Base-by-base conservation (phyloP, 2,797 vertebrate genomes). In the Pygocentrus nattereri region DNA sequence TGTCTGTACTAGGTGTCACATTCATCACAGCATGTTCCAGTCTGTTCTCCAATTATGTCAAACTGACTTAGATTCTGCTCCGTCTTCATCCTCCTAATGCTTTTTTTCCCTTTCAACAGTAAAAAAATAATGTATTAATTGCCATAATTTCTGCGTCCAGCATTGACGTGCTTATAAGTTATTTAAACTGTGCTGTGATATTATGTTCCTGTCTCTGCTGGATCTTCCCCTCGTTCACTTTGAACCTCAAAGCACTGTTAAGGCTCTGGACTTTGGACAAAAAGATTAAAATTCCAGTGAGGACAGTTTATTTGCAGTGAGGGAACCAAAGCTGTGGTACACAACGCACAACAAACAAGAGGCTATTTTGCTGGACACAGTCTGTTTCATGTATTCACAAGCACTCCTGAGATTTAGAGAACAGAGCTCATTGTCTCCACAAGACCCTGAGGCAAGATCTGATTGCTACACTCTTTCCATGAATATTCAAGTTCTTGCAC, bases 201-300 rank as follows among this genome's bases (percentile, higher is more conserved):
- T 49, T 41, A 52, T 16, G 59, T 56, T 65, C 34, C n/a, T 73
- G 54, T 41, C 38, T 68, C 50, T 19, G 21, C 38, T 59, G 68
- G 27, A 74, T 58, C 30, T 77, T 79, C 71, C 61, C 38, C 5
- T 64, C 31, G 79, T 74, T 82, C 30, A 85, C 78, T 82, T 73
- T 78, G 19, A 82, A 79, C 81, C 85, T 83, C 65, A 87, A 71
- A 80, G 89, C 19, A 19, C 56, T 84, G 85, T 72, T 77, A 87
- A 88, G 1, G 87, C 86, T 27, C 82, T 87, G 90, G 90, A 93
- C 91, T 92, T 90, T 92, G 88, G 88, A 91, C 88, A 89, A 90
- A n/a, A 90, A 91, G 93, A 93, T 93, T 92, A 91, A 91, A 90
- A 94, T 94, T 93, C 93, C 90, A 90, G 54, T 69, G 80, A 83